These are phyloP conservation scores for Torymus tubicola DNA, from an alignment of 2,888 invertebrate genomes.

Conservation along the genomic window DNA sequence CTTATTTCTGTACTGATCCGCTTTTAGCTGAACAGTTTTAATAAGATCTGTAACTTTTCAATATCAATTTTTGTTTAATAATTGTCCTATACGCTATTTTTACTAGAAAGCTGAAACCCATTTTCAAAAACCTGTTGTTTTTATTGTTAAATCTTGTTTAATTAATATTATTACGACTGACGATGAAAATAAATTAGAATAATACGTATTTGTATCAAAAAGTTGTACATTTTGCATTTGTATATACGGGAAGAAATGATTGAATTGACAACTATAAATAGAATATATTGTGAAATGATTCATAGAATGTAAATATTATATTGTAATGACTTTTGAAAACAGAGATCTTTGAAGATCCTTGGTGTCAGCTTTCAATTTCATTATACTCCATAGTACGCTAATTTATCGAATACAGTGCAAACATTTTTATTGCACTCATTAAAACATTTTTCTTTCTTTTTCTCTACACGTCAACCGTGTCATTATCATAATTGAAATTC, in stretches of 20 bases:
- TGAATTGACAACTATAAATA: too few relatives aligned
- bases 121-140: too few relatives aligned
- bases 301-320: too few relatives aligned
- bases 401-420: neutral
- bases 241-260: too few relatives aligned
- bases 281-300: too few relatives aligned
- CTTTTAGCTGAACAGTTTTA: conserved; percentile 18
- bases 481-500: conserved; percentile 75
- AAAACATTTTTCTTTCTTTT: conserved; percentile 54
- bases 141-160: too few relatives aligned
- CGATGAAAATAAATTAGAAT: too few relatives aligned
- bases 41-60: conserved; percentile 33
- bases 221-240: too few relatives aligned
- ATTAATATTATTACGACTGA: too few relatives aligned
- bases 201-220: too few relatives aligned
- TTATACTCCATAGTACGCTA: neutral
- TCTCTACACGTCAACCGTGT: conserved; percentile 73
- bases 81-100: conserved; percentile 31
- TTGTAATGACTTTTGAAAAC: neutral
- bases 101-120: conserved; percentile 16
- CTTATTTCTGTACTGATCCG: conserved; percentile 11
- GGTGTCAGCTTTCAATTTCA: conserved; percentile 1
- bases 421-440: conserved; percentile 11
- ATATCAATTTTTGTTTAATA: conserved; percentile 33
- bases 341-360: conserved; percentile 23